These are phyloP conservation scores for Simalia tracyae DNA, from an alignment of 2,797 vertebrate genomes.

Conservation along the genomic window DNA sequence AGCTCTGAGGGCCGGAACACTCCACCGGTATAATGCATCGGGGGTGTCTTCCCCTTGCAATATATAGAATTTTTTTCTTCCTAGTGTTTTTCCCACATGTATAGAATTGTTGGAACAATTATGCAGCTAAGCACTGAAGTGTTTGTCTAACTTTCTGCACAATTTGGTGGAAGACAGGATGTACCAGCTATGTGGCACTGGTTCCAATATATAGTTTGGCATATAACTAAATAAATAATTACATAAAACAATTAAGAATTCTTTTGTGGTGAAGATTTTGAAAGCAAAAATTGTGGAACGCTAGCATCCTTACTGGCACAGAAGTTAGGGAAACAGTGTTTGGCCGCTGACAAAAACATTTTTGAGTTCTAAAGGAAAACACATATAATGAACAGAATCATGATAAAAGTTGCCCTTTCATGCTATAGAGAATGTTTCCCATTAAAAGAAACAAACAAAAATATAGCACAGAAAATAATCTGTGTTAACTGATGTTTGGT, in stretches of 20 bases:
- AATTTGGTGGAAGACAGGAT: constrained; percentile 17
- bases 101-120: constrained; percentile 8
- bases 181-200: neutral
- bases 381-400: neutral
- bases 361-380: neutral
- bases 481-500: neutral
- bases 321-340: neutral
- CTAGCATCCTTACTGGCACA: neutral
- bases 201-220: neutral
- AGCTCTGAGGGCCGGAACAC: no score
- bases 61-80: constrained; percentile 17
- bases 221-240: neutral
- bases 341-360: neutral
- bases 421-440: neutral
- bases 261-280: constrained; percentile 3
- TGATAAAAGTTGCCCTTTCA: neutral
- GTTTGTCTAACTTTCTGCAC: neutral
- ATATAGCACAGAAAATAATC: neutral
- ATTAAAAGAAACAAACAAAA: neutral
- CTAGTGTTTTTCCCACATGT: neutral
- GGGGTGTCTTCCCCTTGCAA: neutral
- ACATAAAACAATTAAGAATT: neutral
- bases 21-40: no score
- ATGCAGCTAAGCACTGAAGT: constrained; percentile 11
- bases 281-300: constrained; percentile 5